These are phyloP conservation scores for Megalonaias nervosa DNA, from an alignment of 1,140 invertebrate genomes.

Conservation along the genomic window DNA sequence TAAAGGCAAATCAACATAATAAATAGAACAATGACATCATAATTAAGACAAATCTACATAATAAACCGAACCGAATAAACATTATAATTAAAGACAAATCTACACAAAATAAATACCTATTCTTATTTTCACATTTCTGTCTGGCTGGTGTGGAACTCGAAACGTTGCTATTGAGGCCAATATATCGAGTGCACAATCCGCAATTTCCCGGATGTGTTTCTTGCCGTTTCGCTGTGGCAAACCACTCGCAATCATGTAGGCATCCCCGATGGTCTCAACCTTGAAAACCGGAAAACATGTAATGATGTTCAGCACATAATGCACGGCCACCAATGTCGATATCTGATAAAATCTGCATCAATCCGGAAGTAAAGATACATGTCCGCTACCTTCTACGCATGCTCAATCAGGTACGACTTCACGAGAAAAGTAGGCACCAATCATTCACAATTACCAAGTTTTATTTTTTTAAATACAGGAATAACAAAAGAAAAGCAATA, in stretches of 20 bases:
- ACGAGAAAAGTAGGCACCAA: no score
- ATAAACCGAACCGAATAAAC: background rate
- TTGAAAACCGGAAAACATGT: conserved; percentile 72
- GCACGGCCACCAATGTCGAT: no score
- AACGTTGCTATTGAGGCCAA: conserved; percentile 88
- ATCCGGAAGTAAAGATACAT: no score
- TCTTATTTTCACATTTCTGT: conserved; percentile 86
- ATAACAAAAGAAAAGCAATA: no score
- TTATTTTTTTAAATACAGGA: no score
- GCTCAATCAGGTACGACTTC: no score
- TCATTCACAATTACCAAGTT: no score
- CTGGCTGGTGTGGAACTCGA: conserved; percentile 86
- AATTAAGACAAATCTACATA: background rate
- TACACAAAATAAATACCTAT: conserved; percentile 78
- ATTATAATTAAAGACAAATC: background rate
- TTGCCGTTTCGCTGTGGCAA: conserved; percentile 59
- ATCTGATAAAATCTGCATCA: no score
- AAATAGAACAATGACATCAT: background rate
- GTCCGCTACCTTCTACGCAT: no score
- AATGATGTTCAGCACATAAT: no score
- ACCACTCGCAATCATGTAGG: conserved; percentile 68
- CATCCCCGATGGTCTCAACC: conserved; percentile 71
- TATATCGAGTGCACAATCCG: conserved; percentile 88
- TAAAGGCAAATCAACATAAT: background rate
- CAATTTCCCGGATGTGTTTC: conserved; percentile 86